A percentile compares a stretch with the other conserved stretches of the same genome.
Evolutionary conservation across 2,113 vertebrate species (phyloP).

Genomic region (Strix uralensis): DNA sequence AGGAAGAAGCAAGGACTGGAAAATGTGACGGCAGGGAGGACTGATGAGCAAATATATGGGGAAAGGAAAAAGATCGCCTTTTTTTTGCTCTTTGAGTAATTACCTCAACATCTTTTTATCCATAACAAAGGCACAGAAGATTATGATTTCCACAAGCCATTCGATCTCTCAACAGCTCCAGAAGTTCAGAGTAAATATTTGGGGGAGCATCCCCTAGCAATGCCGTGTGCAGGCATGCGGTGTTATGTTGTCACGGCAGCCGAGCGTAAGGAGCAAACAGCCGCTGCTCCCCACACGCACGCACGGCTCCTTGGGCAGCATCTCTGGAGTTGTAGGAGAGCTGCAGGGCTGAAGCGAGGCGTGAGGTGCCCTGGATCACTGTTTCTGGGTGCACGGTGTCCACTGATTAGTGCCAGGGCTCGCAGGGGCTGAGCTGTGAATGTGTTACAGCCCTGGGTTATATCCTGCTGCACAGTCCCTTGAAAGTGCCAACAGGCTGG

Average conservation of each 20-base stretch:
- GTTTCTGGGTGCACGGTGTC: not conserved
- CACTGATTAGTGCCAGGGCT: not conserved
- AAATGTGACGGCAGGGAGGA: not conserved
- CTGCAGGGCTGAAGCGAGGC: rapidly evolving
- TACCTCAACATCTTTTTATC: not conserved
- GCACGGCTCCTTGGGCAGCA: not conserved
- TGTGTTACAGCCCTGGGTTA: not conserved
- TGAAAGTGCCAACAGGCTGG: not conserved
- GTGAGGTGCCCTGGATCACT: not conserved
- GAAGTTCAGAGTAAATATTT: conserved; percentile 56
- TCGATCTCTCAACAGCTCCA: conserved; percentile 44
- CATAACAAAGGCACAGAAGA: not conserved
- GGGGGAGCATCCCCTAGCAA: conserved; percentile 43
- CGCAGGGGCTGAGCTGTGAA: rapidly evolving
- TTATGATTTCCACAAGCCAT: not conserved
- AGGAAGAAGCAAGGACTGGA: not conserved
- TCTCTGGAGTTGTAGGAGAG: not conserved
- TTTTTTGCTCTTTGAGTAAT: not conserved
- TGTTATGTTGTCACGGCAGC: conserved; percentile 56
- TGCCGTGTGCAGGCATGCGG: not conserved
- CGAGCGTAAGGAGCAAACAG: not conserved
- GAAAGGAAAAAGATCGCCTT: not conserved
- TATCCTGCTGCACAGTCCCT: not conserved
- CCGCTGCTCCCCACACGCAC: rapidly evolving
- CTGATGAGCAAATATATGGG: not conserved